Evolutionary conservation across 2,113 vertebrate species (phyloP), one percentile per base, ranked within the genome.

Genomic region (Alethe diademata): DNA sequence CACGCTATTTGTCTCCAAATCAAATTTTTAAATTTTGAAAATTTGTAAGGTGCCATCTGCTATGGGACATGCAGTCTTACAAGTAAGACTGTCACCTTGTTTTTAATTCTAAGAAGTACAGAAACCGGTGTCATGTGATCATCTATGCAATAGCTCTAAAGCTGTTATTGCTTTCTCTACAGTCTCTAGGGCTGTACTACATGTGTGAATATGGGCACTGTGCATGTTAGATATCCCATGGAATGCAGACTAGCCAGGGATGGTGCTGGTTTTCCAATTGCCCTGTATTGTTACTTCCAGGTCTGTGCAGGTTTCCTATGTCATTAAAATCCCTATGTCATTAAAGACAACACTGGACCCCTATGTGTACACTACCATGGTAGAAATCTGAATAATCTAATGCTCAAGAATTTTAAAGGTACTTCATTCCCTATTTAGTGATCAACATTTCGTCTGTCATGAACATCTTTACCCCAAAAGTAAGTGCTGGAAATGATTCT

Each of bases 151-250:
- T 3, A 4, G 3, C 7, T 90, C 19, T 62, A 50, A 88, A 79
- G 14, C 7, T 45, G 20, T 67, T 76, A 35, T 0, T 62, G 3
- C 12, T n/a, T 87, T 78, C 24, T 62, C 14, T 48, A 25, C 14
- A 40, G 42, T 25, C 24, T 47, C 33, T 60, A 36, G 15, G 20
- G 29, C 17, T 54, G 20, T 33, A 38, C 1, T 19, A 36, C 13
- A 4, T 4, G 2, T 29, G 4, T 56, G 16, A 10, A 35, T 42
- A 11, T 33, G 33, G 17, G 14, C 20, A 33, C 9, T 1, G 1
- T 19, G 4, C 6, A 15, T 25, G 11, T 19, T 62, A 35, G 23
- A 23, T 15, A 9, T 31, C 8, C 14, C 14, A 4, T 17, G 18
- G 22, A 78, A 58, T 11, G 3, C 33, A 65, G n/a, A 36, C 5